Evolutionary conservation across 2,113 vertebrate genomes (phyloP), one percentile per base, ranked within the genome.

Genomic region (Scolopax mira): DNA sequence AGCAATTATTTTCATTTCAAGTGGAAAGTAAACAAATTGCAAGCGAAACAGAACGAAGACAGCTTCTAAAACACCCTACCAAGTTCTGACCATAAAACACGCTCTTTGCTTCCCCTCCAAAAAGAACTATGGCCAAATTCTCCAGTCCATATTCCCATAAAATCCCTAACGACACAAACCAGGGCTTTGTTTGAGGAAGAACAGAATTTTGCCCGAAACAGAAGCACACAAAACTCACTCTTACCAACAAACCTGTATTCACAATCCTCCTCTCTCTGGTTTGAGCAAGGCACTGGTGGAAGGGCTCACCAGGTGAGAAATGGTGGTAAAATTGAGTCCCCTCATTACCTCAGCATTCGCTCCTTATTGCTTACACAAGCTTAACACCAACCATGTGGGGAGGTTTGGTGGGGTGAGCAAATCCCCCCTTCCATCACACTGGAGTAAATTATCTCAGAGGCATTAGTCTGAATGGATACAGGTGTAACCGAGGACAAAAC

Each of bases 171-270:
- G 1, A 39, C 77, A 81, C 10, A 2, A 97, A 89, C 80, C 28
- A 8, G 16, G 61, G 85, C 94, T 96, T 96, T 96, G 95, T 94
- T 74, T 90, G 83, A 93, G 31, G 23, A 79, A 90, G 57, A 94
- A 6, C 7, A 52, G 22, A 84, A 87, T 81, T 75, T 52, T 33
- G 14, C 41, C 48, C 0, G 0, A 75, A 90, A 64, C 33, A 42
- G 22, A 81, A 72, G 27, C 70, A 35, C 9, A 57, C 48, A 92
- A 75, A 88, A 25, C 46, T 77, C 57, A 57, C 35, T 52, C 39
- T 24, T 49, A 10, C 12, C 0, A 0, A 74, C 25, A 52, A 78
- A 57, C 35, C 11, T 0, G 0, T 23, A 67, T 15, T 24, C 48
- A 84, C 41, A 52, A 42, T 57, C 61, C 42, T 83, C 10, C 65